Percentiles rank a stretch among this genome's conserved stretches.
Conservation (phyloP, 2,113 vertebrate genomes). For the Sphaerodactylus townsendi region DNA sequence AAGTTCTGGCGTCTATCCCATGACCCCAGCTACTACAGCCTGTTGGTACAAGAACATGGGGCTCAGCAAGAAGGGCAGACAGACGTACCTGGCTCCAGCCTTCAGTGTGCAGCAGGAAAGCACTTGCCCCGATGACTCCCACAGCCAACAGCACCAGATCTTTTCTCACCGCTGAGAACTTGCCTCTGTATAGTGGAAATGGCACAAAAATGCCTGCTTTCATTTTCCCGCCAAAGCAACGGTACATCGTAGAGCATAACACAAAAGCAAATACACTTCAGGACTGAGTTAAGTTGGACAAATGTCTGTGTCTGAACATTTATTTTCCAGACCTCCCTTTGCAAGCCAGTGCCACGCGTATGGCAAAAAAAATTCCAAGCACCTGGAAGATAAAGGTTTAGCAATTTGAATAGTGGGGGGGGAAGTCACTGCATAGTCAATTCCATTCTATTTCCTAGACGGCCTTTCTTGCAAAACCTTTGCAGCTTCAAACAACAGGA, state of each 20-base stretch:
- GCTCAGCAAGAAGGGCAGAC: rapidly evolving
- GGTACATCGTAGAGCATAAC: background rate
- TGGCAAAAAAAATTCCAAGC: background rate
- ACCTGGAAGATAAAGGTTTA: too few relatives aligned
- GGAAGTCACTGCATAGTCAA: background rate
- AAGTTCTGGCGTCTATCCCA: rapidly evolving
- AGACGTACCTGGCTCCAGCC: slow-evolving; percentile 84
- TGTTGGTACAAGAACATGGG: background rate
- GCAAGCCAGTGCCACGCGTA: background rate
- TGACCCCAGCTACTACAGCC: background rate
- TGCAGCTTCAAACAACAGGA: background rate
- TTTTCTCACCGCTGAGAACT: slow-evolving; percentile 88
- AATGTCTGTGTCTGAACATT: background rate
- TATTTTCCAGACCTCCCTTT: background rate
- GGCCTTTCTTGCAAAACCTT: background rate
- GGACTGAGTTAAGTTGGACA: background rate
- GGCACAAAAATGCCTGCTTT: background rate
- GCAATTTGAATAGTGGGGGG: too few relatives aligned
- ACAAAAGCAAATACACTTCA: background rate
- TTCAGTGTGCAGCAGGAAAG: slow-evolving; percentile 78
- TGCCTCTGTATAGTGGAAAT: slow-evolving; percentile 76
- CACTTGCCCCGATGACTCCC: slow-evolving; percentile 83
- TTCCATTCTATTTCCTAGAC: background rate
- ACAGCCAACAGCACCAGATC: slow-evolving; percentile 92
- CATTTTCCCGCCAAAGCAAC: background rate